Conservation (phyloP, 2,797 vertebrate genomes). For the Babyrousa celebensis region DNA sequence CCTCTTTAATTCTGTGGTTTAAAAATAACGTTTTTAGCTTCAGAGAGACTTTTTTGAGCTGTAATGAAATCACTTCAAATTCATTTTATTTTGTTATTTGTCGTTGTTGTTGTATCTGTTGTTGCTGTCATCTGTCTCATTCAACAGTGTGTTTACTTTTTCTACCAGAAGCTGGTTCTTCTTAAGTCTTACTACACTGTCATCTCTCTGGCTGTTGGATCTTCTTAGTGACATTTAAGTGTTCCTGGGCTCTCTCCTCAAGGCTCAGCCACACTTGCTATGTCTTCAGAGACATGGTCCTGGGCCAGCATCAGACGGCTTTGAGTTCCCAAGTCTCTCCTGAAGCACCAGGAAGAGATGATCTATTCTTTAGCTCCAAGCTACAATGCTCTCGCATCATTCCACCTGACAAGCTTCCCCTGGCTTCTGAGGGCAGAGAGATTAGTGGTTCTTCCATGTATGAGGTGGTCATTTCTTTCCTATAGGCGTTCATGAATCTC, state of each 20-base stretch:
- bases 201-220: not conserved
- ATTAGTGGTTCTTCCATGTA: not conserved
- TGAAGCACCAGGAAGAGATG: not conserved
- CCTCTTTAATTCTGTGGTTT: not conserved
- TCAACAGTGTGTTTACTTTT: not conserved
- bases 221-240: not conserved
- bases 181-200: not conserved
- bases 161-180: not conserved
- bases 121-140: not conserved
- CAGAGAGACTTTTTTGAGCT: not conserved
- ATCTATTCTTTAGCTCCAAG: not conserved
- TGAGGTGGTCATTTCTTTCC: not conserved
- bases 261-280: not conserved
- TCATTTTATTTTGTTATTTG: not conserved
- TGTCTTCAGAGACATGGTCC: not conserved
- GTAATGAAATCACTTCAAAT: not conserved
- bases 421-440: not conserved
- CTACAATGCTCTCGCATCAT: not conserved
- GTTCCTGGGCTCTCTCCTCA: not conserved
- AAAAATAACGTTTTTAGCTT: not conserved
- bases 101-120: not conserved
- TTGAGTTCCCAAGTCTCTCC: not conserved
- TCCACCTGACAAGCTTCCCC: not conserved
- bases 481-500: not conserved
- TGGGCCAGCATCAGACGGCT: not conserved